A percentile compares a stretch with the other conserved stretches of the same genome.
phyloP scores from a whole-genome alignment of 2,797 vertebrate species.

The Alcedo atthis region DNA sequence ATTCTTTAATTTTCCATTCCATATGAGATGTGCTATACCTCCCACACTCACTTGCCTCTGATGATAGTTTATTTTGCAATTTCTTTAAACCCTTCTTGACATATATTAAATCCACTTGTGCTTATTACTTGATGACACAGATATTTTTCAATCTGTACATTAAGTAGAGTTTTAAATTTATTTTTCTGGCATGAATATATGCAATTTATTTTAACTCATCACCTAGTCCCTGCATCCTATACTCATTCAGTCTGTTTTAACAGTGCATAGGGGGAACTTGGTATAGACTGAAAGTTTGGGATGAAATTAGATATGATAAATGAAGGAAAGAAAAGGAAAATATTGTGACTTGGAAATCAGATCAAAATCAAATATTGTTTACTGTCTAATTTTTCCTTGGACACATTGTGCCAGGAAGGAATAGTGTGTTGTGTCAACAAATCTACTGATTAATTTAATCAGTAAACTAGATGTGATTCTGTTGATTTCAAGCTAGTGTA shows the following conservation, averaged over 20 bases:
- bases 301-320: constrained; percentile 37
- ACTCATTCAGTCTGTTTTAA: constrained; percentile 3
- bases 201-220: constrained; percentile 9
- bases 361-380: constrained; percentile 58
- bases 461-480: background rate
- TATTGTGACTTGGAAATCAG: constrained; percentile 37
- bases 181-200: background rate
- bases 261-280: background rate
- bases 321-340: constrained; percentile 4
- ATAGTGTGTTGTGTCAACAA: constrained; percentile 36
- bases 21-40: background rate
- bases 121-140: background rate
- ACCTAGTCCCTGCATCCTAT: background rate
- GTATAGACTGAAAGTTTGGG: background rate
- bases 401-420: background rate
- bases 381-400: constrained; percentile 43
- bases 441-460: constrained; percentile 36
- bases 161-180: background rate
- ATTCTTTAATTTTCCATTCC: background rate
- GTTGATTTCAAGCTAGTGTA: constrained; percentile 23
- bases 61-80: background rate
- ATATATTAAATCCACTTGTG: background rate
- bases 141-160: background rate
- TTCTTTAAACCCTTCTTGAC: background rate
- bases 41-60: background rate